phyloP scores from a whole-genome alignment of 2,113 vertebrate species.

The Beaufortia kweichowensis region DNA sequence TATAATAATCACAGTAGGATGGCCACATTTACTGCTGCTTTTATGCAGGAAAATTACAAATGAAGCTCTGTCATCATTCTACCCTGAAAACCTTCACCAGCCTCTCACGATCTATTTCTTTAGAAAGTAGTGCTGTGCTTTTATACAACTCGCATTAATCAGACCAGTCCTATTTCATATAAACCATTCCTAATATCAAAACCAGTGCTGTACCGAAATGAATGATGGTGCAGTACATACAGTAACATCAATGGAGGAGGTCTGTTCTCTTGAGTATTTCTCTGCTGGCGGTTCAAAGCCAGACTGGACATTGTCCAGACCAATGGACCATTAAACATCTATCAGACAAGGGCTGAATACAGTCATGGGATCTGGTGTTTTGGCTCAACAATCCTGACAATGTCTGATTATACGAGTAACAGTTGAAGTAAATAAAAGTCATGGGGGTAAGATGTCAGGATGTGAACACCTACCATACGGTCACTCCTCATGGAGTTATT shows the following conservation, averaged over 20 bases:
- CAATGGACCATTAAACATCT: not conserved
- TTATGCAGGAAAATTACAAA: conserved; percentile 9
- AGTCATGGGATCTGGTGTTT: not conserved
- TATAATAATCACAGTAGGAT: conserved; percentile 3
- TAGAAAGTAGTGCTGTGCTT: not conserved
- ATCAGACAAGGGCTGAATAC: not conserved
- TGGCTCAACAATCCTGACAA: conserved; percentile 5
- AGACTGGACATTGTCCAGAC: not conserved
- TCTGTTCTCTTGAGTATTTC: not conserved
- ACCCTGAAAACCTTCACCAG: not conserved
- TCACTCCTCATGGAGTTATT: too few species aligned
- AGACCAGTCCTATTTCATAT: not conserved
- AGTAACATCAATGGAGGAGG: not conserved
- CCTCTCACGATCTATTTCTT: not conserved
- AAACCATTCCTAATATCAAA: conserved; percentile 10
- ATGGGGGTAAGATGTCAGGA: not conserved
- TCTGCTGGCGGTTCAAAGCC: not conserved
- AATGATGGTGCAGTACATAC: not conserved
- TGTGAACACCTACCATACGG: too few species aligned
- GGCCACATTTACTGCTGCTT: not conserved
- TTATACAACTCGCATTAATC: not conserved
- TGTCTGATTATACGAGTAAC: not conserved
- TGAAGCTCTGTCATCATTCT: not conserved
- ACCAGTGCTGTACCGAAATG: not conserved
- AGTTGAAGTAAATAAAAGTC: conserved; percentile 1